phyloP scores from a whole-genome alignment of 2,888 invertebrate species.

The Melieria picta region DNA sequence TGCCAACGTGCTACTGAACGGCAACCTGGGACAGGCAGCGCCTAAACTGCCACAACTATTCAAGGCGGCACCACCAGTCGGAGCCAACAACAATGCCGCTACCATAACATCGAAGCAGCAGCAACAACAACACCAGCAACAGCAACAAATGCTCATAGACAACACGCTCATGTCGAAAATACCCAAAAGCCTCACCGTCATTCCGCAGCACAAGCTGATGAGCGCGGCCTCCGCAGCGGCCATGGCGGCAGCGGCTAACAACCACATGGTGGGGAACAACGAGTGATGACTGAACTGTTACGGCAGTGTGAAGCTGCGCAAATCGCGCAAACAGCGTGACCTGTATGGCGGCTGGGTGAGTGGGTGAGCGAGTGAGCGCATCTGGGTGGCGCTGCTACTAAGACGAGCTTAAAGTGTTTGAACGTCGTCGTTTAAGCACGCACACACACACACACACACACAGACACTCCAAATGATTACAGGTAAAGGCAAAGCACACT shows the following conservation, averaged over 20 bases:
- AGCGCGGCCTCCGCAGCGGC: slow-evolving; percentile 33
- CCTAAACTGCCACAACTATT: slow-evolving; percentile 45
- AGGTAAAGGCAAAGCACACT: no score
- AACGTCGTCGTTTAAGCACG: background rate
- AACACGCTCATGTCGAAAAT: slow-evolving; percentile 76
- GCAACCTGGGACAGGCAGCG: slow-evolving; percentile 39
- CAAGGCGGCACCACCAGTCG: slow-evolving; percentile 35
- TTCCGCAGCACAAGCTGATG: slow-evolving; percentile 71
- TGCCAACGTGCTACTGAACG: slow-evolving; percentile 59
- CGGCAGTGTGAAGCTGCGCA: slow-evolving; percentile 42
- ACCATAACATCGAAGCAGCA: slow-evolving; percentile 51
- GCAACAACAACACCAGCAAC: slow-evolving; percentile 44
- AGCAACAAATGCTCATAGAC: slow-evolving; percentile 56
- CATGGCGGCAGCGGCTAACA: slow-evolving; percentile 23
- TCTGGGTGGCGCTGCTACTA: background rate
- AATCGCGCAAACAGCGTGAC: slow-evolving; percentile 27
- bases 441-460: slow-evolving; percentile 7
- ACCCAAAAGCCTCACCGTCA: slow-evolving; percentile 83
- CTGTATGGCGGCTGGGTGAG: slow-evolving; percentile 20
- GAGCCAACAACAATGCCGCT: slow-evolving; percentile 52
- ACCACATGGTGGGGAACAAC: slow-evolving; percentile 33
- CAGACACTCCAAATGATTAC: background rate
- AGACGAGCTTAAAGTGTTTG: background rate
- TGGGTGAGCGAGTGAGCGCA: slow-evolving; percentile 1
- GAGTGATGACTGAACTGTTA: slow-evolving; percentile 48